These are phyloP conservation scores for Cetonia aurata DNA, from an alignment of 2,888 invertebrate species.

Conservation along the genomic window DNA sequence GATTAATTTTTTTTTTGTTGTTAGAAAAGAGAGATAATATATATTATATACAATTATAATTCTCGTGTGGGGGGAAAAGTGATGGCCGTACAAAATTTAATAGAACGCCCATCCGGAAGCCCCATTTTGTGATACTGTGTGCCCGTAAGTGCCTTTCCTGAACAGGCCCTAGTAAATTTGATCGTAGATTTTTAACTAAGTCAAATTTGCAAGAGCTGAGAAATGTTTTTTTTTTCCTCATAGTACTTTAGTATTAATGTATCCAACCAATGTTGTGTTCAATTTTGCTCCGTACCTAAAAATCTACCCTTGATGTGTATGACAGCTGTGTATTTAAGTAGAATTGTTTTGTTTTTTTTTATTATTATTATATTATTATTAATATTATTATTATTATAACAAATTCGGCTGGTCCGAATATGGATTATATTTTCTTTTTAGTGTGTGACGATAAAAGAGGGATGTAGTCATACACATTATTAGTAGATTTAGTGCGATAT, in stretches of 20 bases:
- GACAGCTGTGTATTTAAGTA: constrained; percentile 50
- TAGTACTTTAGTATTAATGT: constrained; percentile 60
- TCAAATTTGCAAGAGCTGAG: constrained; percentile 31
- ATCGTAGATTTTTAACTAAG: constrained; percentile 9
- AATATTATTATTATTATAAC: background rate
- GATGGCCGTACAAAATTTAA: constrained; percentile 47
- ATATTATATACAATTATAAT: constrained; percentile 27
- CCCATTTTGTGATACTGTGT: constrained; percentile 55
- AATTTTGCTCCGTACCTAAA: constrained; percentile 64
- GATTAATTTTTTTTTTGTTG: constrained; percentile 36
- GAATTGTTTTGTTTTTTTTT: constrained; percentile 30
- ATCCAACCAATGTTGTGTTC: constrained; percentile 66
- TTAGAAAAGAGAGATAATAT: constrained; percentile 8
- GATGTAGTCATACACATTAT: constrained; percentile 62
- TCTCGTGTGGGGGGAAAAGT: constrained; percentile 38
- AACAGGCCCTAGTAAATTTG: constrained; percentile 42
- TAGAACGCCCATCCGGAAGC: constrained; percentile 47
- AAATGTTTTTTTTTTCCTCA: constrained; percentile 45
- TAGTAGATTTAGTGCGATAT: constrained; percentile 61
- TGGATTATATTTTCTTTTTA: constrained; percentile 42
- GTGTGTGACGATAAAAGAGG: constrained; percentile 31
- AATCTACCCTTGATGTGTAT: constrained; percentile 63
- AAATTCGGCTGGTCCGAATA: constrained; percentile 61
- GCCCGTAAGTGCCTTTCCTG: constrained; percentile 53
- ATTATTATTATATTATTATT: background rate